These are phyloP conservation scores for Anniella stebbinsi DNA, from an alignment of 2,797 vertebrate genomes.

Conservation along the genomic window DNA sequence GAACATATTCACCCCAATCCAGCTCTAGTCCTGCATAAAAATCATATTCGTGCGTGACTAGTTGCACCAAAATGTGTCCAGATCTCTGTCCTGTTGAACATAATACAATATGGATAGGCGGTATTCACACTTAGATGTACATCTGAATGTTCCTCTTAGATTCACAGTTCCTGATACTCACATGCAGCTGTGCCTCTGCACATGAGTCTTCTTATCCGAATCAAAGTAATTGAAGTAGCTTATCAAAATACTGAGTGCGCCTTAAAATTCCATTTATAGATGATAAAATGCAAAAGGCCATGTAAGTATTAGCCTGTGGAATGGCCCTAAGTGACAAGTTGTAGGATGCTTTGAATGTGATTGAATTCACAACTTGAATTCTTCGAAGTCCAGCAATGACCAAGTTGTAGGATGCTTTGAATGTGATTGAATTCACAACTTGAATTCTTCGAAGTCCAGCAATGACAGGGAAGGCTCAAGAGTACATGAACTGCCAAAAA, in stretches of 20 bases:
- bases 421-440: not conserved
- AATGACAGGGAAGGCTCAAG: not conserved
- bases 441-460: not conserved
- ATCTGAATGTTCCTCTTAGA: not conserved
- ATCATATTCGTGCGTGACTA: too few relatives aligned
- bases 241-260: not conserved
- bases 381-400: too few relatives aligned
- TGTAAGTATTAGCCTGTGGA: too few relatives aligned
- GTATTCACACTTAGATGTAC: not conserved
- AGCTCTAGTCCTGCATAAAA: not conserved
- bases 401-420: not conserved
- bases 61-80: too few relatives aligned
- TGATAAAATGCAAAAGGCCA: too few relatives aligned
- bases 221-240: not conserved
- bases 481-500: not conserved
- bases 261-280: not conserved
- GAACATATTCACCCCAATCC: not conserved
- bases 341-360: too few relatives aligned
- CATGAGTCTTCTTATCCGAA: too few relatives aligned
- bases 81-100: not conserved
- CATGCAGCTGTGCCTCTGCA: too few relatives aligned
- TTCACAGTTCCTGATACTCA: too few relatives aligned
- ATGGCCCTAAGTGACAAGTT: not conserved
- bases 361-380: too few relatives aligned
- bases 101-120: not conserved